Evolutionary conservation across 1,140 invertebrate species (phyloP).

Genomic region (Drosophila asahinai): DNA sequence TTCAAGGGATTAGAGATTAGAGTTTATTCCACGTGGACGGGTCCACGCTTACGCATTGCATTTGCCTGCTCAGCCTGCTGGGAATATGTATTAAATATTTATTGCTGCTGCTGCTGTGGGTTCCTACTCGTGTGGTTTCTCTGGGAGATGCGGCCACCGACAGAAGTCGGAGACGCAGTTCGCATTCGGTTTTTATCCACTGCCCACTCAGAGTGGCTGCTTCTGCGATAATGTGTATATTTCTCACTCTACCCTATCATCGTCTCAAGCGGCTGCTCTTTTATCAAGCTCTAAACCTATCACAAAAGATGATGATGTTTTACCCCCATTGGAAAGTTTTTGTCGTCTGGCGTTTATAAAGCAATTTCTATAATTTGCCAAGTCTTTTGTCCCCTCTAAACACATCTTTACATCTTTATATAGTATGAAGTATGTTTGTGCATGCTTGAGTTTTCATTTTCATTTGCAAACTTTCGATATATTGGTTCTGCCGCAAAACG

Average conservation of each 20-base stretch:
- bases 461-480: conserved; percentile 49
- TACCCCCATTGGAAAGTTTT: conserved; percentile 56
- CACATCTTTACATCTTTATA: not conserved
- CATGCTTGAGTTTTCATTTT: conserved; percentile 36
- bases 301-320: conserved; percentile 34
- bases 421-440: too few relatives aligned
- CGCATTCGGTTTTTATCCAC: conserved; percentile 55
- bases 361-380: conserved; percentile 68
- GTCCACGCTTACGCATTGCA: conserved; percentile 66
- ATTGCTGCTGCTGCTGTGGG: conserved; percentile 30
- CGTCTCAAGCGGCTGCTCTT: conserved; percentile 4
- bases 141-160: conserved; percentile 22
- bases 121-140: conserved; percentile 23
- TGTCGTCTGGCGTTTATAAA: conserved; percentile 35
- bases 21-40: not conserved
- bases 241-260: conserved; percentile 28
- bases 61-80: conserved; percentile 27
- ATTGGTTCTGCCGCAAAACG: conserved; percentile 33
- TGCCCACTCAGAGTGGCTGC: conserved; percentile 32
- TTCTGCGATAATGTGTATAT: conserved; percentile 18
- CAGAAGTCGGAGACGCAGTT: conserved; percentile 34
- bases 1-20: conserved; percentile 8
- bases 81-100: conserved; percentile 19
- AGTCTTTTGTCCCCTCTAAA: conserved; percentile 36
- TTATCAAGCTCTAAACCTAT: conserved; percentile 42